These are phyloP conservation scores for Cyprichromis sp. DNA, from an alignment of 2,113 vertebrate species.

Conservation along the genomic window DNA sequence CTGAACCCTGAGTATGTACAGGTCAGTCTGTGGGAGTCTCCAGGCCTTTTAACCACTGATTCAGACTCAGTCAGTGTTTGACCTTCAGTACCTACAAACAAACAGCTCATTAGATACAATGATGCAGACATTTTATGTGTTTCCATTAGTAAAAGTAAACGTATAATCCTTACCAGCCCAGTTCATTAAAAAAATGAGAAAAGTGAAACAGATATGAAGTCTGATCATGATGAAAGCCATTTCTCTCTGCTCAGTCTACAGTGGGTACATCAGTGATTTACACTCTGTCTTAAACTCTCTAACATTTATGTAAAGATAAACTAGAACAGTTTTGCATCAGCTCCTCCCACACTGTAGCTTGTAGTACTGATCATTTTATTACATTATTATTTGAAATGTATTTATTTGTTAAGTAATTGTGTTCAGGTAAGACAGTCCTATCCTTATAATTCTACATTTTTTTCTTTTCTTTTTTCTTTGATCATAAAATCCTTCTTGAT, in stretches of 20 bases:
- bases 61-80: neutral
- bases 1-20: neutral
- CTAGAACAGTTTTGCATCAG: neutral
- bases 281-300: accelerated
- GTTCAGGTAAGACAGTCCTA: neutral
- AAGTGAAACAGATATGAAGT: accelerated
- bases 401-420: accelerated
- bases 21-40: neutral
- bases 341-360: neutral
- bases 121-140: neutral
- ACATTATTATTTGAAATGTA: accelerated
- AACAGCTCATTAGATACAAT: accelerated
- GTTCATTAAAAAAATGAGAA: neutral
- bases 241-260: neutral
- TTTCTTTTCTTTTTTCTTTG: accelerated
- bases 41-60: neutral
- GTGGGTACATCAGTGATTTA: neutral
- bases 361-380: accelerated
- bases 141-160: neutral
- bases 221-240: neutral
- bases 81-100: neutral
- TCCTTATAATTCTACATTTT: neutral
- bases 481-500: neutral
- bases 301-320: accelerated
- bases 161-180: accelerated